Conservation (phyloP, 2,797 vertebrate genomes). For the Echeneis naucrates region DNA sequence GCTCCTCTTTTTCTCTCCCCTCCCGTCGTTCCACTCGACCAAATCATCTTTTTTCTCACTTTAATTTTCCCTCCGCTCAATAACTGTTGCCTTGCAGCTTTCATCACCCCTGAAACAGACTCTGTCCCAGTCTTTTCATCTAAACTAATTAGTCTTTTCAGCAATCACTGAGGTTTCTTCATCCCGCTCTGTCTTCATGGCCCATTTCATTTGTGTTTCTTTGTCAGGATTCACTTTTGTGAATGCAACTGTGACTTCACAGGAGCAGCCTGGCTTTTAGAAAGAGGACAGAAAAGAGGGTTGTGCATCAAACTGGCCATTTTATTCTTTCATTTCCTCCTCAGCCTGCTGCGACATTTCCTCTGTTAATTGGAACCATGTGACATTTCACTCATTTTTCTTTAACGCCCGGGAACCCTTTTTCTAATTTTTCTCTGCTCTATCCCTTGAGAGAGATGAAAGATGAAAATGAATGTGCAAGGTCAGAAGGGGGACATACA, state of each 20-base stretch:
- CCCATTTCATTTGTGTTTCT: conserved; percentile 57
- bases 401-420: conserved; percentile 52
- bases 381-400: conserved; percentile 50
- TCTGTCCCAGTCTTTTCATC: conserved; percentile 55
- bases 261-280: conserved; percentile 34
- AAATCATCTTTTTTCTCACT: conserved; percentile 32
- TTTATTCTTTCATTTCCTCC: conserved; percentile 79
- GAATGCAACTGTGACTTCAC: conserved; percentile 28
- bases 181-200: conserved; percentile 62
- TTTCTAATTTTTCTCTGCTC: conserved; percentile 36
- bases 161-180: conserved; percentile 60
- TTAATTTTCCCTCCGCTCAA: conserved; percentile 65
- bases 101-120: conserved; percentile 59
- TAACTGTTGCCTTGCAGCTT: conserved; percentile 51
- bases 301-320: conserved; percentile 67
- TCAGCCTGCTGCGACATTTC: conserved; percentile 56
- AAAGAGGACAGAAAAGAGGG: conserved; percentile 34
- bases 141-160: conserved; percentile 62
- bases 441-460: conserved; percentile 19
- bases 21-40: conserved; percentile 41
- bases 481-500: conserved; percentile 55
- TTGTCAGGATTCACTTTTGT: conserved; percentile 36
- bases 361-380: conserved; percentile 75
- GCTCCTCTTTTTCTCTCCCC: conserved; percentile 53
- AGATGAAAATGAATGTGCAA: conserved; percentile 61